Evolutionary conservation across 2,888 invertebrate species (phyloP).

Genomic region (Chalcosyrphus nemorum): DNA sequence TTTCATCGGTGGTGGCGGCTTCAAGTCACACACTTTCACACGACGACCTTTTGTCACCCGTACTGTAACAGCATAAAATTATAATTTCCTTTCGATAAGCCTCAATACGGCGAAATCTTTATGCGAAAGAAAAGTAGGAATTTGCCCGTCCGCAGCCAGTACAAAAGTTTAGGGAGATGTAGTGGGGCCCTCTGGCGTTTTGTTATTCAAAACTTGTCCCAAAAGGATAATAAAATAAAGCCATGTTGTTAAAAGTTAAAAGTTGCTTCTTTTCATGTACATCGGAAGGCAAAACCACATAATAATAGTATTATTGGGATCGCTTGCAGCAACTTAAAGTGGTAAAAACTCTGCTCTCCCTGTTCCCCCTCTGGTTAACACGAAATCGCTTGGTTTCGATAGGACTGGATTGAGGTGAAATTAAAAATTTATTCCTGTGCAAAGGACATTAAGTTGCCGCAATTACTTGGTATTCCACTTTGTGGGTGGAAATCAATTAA

Average conservation of each 20-base stretch:
- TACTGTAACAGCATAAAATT: constrained; percentile 61
- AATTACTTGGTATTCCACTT: constrained; percentile 13
- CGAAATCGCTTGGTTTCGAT: background rate
- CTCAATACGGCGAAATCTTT: constrained; percentile 58
- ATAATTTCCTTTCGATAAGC: constrained; percentile 69
- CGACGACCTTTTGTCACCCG: constrained; percentile 60
- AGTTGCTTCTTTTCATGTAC: constrained; percentile 40
- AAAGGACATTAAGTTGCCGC: constrained; percentile 11
- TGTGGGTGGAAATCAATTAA: constrained; percentile 61
- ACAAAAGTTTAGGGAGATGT: constrained; percentile 34
- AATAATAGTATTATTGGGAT: constrained; percentile 27
- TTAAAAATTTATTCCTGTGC: constrained; percentile 16
- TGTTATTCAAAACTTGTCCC: constrained; percentile 69
- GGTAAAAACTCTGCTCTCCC: background rate
- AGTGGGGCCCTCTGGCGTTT: constrained; percentile 28
- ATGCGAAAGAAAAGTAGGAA: constrained; percentile 36
- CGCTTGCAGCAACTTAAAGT: constrained; percentile 15
- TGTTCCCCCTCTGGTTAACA: background rate
- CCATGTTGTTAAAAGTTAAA: constrained; percentile 65
- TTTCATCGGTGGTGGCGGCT: constrained; percentile 22
- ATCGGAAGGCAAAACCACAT: constrained; percentile 22
- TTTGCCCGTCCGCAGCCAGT: constrained; percentile 11
- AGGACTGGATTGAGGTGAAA: constrained; percentile 14
- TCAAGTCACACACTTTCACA: constrained; percentile 49
- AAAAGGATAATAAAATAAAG: constrained; percentile 69